Conservation (phyloP, 2,113 vertebrate species). For the Shinisaurus crocodilurus region DNA sequence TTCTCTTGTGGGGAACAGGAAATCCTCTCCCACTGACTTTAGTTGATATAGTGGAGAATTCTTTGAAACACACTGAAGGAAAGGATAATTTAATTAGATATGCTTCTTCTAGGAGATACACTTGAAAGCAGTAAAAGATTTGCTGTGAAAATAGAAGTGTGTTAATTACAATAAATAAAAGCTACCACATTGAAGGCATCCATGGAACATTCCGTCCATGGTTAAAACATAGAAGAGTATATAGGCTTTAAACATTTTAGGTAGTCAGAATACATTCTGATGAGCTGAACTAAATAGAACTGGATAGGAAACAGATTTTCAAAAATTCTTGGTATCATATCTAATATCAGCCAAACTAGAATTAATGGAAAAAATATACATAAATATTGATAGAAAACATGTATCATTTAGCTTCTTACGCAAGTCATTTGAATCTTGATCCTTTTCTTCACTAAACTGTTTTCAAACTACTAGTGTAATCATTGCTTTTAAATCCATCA, state of each 20-base stretch:
- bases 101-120: constrained; percentile 33
- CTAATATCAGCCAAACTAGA: constrained; percentile 1
- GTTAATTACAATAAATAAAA: constrained; percentile 64
- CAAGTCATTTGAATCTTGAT: constrained; percentile 18
- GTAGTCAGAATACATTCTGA: constrained; percentile 34
- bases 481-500: constrained; percentile 37
- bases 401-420: constrained; percentile 17
- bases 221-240: fast-evolving
- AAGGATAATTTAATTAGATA: constrained; percentile 64
- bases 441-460: background rate
- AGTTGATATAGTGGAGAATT: constrained; percentile 58
- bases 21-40: constrained; percentile 31
- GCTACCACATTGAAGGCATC: constrained; percentile 17
- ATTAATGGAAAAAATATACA: constrained; percentile 22
- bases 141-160: constrained; percentile 27
- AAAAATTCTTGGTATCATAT: background rate
- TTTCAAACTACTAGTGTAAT: background rate
- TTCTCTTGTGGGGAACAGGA: constrained; percentile 56
- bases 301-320: background rate
- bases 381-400: constrained; percentile 1
- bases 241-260: constrained; percentile 1
- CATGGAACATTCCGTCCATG: constrained; percentile 20
- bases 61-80: constrained; percentile 60
- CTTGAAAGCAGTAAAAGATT: background rate
- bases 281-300: constrained; percentile 21